Conservation (phyloP, 1,140 invertebrate species). For the Dufourea novaeangliae region DNA sequence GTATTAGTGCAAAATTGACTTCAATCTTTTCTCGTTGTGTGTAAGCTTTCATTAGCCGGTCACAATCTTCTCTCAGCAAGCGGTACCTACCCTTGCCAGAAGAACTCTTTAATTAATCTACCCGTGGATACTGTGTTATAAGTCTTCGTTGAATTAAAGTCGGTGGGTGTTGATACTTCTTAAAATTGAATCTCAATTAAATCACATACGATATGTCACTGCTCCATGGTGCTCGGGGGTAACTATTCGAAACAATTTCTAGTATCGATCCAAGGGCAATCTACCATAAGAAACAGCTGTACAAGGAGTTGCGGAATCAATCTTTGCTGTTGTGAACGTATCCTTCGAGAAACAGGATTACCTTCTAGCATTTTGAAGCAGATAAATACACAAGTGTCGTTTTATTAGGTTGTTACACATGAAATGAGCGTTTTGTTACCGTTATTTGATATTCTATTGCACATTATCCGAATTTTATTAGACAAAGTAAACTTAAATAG, state of each 20-base stretch:
- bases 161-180: background rate
- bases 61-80: background rate
- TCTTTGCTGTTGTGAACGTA: background rate
- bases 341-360: too few relatives aligned
- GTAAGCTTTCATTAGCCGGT: too few relatives aligned
- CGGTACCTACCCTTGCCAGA: too few relatives aligned
- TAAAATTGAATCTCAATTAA: conserved; percentile 11
- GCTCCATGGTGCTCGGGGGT: background rate
- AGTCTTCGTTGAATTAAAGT: conserved; percentile 4
- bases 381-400: too few relatives aligned
- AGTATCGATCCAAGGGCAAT: conserved; percentile 19
- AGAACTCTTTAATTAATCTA: background rate
- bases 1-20: too few relatives aligned
- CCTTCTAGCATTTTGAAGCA: too few relatives aligned
- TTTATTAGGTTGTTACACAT: too few relatives aligned
- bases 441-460: too few relatives aligned
- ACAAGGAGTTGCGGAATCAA: background rate
- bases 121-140: background rate
- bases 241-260: conserved; percentile 9
- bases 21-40: too few relatives aligned
- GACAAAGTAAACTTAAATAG: too few relatives aligned
- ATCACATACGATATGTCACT: background rate
- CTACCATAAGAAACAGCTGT: conserved; percentile 25
- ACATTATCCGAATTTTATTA: too few relatives aligned
- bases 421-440: too few relatives aligned